phyloP scores from a whole-genome alignment of 2,888 invertebrate species.

The Caenorhabditis zanzibari region DNA sequence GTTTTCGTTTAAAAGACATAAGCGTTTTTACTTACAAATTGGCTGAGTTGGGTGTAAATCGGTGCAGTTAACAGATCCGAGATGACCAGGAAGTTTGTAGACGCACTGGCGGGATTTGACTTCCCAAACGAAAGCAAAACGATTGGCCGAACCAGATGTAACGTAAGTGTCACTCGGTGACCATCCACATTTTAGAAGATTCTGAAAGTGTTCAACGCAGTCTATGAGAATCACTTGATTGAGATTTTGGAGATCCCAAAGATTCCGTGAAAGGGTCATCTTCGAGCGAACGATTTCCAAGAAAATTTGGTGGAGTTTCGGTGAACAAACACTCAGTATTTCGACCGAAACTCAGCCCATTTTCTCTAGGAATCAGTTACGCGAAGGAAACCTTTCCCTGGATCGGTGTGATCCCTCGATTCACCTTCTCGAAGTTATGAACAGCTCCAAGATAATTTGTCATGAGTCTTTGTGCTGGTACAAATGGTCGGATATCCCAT shows the following conservation, averaged over 20 bases:
- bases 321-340: no score
- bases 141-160: conserved; percentile 92
- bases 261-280: no score
- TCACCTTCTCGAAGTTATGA: conserved; percentile 95
- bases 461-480: conserved; percentile 93
- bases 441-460: conserved; percentile 93
- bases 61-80: conserved; percentile 96
- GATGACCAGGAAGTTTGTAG: conserved; percentile 98
- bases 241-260: no score
- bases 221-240: no score
- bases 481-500: conserved; percentile 98
- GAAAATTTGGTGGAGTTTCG: no score
- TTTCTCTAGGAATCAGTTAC: no score
- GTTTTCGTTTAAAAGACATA: no score
- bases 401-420: no score
- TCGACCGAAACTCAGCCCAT: no score
- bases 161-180: conserved; percentile 94
- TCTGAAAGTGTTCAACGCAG: conserved; percentile 85
- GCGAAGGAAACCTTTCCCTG: no score
- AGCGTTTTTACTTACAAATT: conserved; percentile 86
- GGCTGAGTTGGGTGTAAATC: conserved; percentile 96
- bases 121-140: conserved; percentile 98
- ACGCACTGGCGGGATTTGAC: conserved; percentile 93
- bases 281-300: no score
- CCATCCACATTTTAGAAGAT: conserved; percentile 95